phyloP scores from a whole-genome alignment of 2,797 vertebrate genomes.

The Limosa lapponica region DNA sequence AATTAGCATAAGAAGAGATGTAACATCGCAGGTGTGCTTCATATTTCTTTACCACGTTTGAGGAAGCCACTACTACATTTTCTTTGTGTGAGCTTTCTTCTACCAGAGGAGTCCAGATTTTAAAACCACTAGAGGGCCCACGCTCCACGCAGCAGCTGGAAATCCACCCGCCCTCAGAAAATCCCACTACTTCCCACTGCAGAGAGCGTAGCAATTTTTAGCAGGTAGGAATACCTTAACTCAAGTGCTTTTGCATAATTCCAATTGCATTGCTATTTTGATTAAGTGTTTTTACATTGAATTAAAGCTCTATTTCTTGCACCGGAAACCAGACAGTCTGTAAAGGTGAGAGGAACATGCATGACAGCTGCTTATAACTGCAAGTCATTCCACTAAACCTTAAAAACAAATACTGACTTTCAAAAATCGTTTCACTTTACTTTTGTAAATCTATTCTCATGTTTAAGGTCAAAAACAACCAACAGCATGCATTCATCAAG shows the following conservation, averaged over 20 bases:
- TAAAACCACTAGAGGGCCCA: conserved; percentile 70
- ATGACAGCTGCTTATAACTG: not conserved
- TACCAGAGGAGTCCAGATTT: rapidly evolving
- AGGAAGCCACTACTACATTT: not conserved
- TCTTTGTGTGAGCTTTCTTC: not conserved
- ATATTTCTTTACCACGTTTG: rapidly evolving
- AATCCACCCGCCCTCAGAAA: not conserved
- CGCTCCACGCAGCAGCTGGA: not conserved
- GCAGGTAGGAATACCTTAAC: not conserved
- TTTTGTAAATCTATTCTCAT: not conserved
- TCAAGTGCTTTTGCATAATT: not conserved
- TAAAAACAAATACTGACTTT: not conserved
- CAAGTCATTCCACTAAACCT: not conserved
- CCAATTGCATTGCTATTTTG: rapidly evolving
- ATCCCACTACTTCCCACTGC: not conserved
- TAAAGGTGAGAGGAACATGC: not conserved
- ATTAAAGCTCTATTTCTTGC: not conserved
- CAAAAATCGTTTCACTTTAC: not conserved
- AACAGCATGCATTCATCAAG: conserved; percentile 66
- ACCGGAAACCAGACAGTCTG: not conserved
- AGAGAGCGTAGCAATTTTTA: not conserved
- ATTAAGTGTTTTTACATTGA: not conserved
- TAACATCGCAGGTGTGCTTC: rapidly evolving
- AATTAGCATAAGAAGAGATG: rapidly evolving
- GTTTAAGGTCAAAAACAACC: not conserved